Conservation (phyloP, 2,113 vertebrate genomes). For the Aramus guarauna region DNA sequence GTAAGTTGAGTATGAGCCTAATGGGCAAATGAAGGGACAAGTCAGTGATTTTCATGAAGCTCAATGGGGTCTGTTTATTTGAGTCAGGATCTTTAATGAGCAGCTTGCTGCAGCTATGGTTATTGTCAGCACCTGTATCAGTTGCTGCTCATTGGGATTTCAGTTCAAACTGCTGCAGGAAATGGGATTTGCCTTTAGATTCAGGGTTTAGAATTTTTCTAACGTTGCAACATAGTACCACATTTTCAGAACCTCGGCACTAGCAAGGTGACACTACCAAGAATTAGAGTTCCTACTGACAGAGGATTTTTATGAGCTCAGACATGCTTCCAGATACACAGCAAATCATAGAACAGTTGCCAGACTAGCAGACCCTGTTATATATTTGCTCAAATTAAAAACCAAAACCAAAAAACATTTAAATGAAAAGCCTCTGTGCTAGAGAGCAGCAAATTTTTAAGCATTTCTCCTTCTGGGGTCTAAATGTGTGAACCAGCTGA, state of each 20-base stretch:
- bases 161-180: not conserved
- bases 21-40: not conserved
- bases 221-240: accelerated
- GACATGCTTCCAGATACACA: not conserved
- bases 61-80: not conserved
- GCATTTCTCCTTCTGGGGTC: not conserved
- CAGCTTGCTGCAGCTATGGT: not conserved
- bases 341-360: not conserved
- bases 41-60: not conserved
- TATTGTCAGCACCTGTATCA: constrained; percentile 42
- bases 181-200: constrained; percentile 12
- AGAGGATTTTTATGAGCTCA: not conserved
- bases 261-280: not conserved
- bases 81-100: not conserved
- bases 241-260: not conserved
- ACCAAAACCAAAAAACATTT: not conserved
- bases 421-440: not conserved
- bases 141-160: not conserved
- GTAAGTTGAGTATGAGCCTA: not conserved
- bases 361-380: not conserved
- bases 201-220: not conserved
- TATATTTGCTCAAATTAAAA: not conserved
- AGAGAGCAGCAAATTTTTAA: not conserved
- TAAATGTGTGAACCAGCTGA: not conserved
- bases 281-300: not conserved